Evolutionary conservation across 1,140 invertebrate species (phyloP).

Genomic region (Aporrectodea caliginosa): DNA sequence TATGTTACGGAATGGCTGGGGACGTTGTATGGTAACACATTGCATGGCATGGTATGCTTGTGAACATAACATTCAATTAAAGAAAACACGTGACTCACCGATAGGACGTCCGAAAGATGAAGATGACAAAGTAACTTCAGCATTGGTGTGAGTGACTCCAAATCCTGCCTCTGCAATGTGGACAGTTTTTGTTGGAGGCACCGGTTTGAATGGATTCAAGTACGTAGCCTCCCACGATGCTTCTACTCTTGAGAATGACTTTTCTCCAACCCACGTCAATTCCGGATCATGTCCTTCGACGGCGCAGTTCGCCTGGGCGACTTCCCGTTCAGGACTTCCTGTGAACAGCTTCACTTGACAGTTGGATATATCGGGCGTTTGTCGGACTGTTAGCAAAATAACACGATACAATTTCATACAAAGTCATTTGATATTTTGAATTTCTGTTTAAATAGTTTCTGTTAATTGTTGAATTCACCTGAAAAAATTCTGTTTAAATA

Average conservation of each 20-base stretch:
- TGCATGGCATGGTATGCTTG: no score
- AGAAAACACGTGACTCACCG: no score
- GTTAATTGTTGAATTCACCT: no score
- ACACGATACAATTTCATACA: no score
- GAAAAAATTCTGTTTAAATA: no score
- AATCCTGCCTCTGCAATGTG: background rate
- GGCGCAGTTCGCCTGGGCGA: background rate
- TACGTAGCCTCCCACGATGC: background rate
- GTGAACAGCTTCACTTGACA: background rate
- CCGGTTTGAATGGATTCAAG: background rate
- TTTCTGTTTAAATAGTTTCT: no score
- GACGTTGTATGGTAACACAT: no score
- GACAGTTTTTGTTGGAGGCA: background rate
- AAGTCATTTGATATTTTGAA: no score
- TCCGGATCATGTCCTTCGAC: background rate
- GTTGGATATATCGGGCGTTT: background rate
- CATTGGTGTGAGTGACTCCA: background rate
- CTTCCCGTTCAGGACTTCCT: background rate
- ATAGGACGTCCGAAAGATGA: no score
- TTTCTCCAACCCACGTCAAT: background rate
- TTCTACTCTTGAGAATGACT: background rate
- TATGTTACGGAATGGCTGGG: no score
- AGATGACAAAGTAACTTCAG: background rate
- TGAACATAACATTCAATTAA: no score
- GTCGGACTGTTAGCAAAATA: no score